Base-by-base conservation (phyloP, 2,888 invertebrate genomes). In the Hirudinaria manillensis region DNA sequence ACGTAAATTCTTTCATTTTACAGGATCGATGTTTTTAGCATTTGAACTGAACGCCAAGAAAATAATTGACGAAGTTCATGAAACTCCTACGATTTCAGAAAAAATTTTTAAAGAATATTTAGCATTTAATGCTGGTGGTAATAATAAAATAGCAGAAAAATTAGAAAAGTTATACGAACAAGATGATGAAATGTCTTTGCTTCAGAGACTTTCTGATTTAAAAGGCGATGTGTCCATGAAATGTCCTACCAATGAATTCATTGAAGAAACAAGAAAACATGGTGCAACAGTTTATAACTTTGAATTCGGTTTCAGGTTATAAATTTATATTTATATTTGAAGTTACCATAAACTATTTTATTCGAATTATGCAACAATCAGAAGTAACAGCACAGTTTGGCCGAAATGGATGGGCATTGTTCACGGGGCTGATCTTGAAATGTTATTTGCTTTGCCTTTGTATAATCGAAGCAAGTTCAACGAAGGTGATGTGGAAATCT, bases 341-440 rank as follows among this genome's bases (percentile, higher is more conserved):
- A n/a, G n/a, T n/a, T n/a, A n/a, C n/a, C n/a, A n/a, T n/a, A n/a
- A n/a, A n/a, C n/a, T n/a, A n/a, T n/a, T n/a, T n/a, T n/a, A n/a
- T 53, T 53, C 13, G 21, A 53, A 53, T 21, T 21, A 53, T 53
- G 13, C 21, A 21, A 53, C 53, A 16, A 16, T 53, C 67, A 71
- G 81, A 21, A 80, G 81, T 36, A 79, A 80, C 2, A 78, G 61
- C 68, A 81, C 80, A 66, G 81, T 82, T 0, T 83, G 83, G 83
- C 84, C 83, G 0, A 72, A 78, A 16, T 84, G 84, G 83, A 80
- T 81, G 77, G 84, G 84, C 0, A 81, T 81, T 7, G 79, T 82
- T 78, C 84, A 84, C 70, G 84, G 83, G 0, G 82, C 83, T 74
- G 84, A 84, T 77, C 81, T 84, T 32, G 82, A 83, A 67, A 79